Evolutionary conservation across 2,888 invertebrate genomes (phyloP), one percentile per base, ranked within the genome.

Genomic region (Drosophila prolongata): DNA sequence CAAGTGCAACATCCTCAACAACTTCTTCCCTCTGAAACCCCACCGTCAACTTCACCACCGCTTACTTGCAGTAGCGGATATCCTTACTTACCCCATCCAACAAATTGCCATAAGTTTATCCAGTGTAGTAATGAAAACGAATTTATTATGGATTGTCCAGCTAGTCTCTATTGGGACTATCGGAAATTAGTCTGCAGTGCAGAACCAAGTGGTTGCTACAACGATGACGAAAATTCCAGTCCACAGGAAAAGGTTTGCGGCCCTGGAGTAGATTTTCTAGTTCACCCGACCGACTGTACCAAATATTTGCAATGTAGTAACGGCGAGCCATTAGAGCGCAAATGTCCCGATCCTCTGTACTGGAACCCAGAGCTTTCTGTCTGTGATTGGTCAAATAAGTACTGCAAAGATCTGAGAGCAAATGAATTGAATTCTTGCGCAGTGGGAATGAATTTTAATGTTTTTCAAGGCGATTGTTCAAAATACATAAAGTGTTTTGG

Each of bases 351-450:
- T 3, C 14, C 53, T 2, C 52, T 81, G 1, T 80, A 72, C 44
- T 88, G 80, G 76, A 77, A 74, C 30, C 49, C 54, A 6, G 13
- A 6, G 0, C 10, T 34, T 1, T 68, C 42, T 0, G 40, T n/a
- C 13, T 87, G 87, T 19, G 80, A 75, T 13, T 86, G 87, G 87
- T 70, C 62, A 10, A 46, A 35, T 19, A 19, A 61, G 27, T 24
- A 11, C 57, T 49, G 53, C 16, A 13, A 42, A 55, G 13, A n/a
- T 16, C 19, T 35, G 14, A 14, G 35, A 35, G 11, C 35, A 3
- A 35, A 8, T 14, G 54, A 66, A 14, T 13, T 35, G 6, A 35
- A 40, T 46, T 43, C 40, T 1, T 65, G 65, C 6, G 24, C 24
- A n/a, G 14, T 6, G n/a, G 64, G 65, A 5, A 35, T 46, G 38